Evolutionary conservation across 2,113 vertebrate species (phyloP).

Genomic region (Columba janthina): DNA sequence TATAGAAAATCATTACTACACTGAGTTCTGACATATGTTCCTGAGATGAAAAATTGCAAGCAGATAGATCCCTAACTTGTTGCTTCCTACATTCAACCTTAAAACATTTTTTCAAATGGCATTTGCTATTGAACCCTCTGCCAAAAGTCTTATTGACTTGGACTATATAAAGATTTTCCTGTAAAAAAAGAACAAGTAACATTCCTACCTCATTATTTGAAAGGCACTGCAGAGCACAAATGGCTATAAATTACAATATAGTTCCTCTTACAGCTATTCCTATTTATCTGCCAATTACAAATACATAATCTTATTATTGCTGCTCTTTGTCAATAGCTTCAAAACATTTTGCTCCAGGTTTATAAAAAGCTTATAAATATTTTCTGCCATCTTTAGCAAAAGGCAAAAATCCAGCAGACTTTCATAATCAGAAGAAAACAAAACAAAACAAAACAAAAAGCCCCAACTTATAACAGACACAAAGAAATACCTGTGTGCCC

Average conservation of each 20-base stretch:
- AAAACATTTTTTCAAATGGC: background rate
- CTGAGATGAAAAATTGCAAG: background rate
- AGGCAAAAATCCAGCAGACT: background rate
- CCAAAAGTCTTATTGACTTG: background rate
- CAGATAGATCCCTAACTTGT: background rate
- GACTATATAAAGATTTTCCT: background rate
- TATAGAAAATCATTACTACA: constrained; percentile 1
- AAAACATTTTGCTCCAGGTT: background rate
- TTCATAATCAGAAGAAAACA: background rate
- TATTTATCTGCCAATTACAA: background rate
- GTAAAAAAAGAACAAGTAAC: background rate
- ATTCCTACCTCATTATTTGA: background rate
- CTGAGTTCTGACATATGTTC: background rate
- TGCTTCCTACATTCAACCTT: constrained; percentile 12
- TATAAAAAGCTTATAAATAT: constrained; percentile 10
- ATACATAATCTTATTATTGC: background rate
- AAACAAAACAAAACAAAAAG: background rate
- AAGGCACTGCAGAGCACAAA: constrained; percentile 9
- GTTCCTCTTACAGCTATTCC: background rate
- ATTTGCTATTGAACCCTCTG: constrained; percentile 6
- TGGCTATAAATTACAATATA: background rate
- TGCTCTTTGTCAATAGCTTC: background rate
- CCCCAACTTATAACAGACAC: background rate
- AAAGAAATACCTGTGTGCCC: constrained; percentile 65
- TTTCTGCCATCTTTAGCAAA: background rate